phyloP scores from a whole-genome alignment of 2,888 invertebrate genomes.

The Cheilosia impressa region DNA sequence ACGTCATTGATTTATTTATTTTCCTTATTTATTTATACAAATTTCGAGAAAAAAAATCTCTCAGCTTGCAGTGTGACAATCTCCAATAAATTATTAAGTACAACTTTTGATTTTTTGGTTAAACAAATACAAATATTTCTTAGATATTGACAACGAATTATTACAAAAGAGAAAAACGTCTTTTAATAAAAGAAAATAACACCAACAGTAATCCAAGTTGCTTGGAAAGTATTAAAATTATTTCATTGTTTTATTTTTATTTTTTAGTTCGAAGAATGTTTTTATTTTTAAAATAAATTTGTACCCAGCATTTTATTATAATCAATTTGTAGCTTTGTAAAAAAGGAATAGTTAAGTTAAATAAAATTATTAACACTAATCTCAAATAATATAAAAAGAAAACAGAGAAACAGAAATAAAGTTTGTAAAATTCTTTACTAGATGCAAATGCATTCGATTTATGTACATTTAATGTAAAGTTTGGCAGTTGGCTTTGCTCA shows the following conservation, averaged over 20 bases:
- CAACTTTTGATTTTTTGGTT: conserved; percentile 1
- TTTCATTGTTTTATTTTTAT: conserved; percentile 24
- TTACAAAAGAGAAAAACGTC: conserved; percentile 26
- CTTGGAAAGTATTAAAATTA: conserved; percentile 53
- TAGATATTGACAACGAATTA: conserved; percentile 70
- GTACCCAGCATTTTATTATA: conserved; percentile 69
- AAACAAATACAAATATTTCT: conserved; percentile 43
- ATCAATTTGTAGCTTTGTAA: conserved; percentile 72
- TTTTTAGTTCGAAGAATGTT: conserved; percentile 23
- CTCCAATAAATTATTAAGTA: conserved; percentile 30
- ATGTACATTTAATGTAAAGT: conserved; percentile 74
- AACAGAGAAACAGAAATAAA: conserved; percentile 13
- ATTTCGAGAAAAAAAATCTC: background rate
- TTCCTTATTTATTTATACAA: background rate
- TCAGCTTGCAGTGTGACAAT: conserved; percentile 36
- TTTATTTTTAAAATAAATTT: conserved; percentile 57
- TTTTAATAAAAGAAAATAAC: conserved; percentile 29
- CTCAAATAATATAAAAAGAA: conserved; percentile 35
- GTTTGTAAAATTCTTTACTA: conserved; percentile 72
- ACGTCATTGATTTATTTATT: background rate
- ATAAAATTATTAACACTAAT: conserved; percentile 61
- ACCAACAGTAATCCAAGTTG: conserved; percentile 55
- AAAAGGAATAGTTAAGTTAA: conserved; percentile 66
- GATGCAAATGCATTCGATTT: conserved; percentile 71
- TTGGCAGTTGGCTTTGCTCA: conserved; percentile 55